Evolutionary conservation across 2,113 vertebrate genomes (phyloP).

Genomic region (Xiphias gladius): DNA sequence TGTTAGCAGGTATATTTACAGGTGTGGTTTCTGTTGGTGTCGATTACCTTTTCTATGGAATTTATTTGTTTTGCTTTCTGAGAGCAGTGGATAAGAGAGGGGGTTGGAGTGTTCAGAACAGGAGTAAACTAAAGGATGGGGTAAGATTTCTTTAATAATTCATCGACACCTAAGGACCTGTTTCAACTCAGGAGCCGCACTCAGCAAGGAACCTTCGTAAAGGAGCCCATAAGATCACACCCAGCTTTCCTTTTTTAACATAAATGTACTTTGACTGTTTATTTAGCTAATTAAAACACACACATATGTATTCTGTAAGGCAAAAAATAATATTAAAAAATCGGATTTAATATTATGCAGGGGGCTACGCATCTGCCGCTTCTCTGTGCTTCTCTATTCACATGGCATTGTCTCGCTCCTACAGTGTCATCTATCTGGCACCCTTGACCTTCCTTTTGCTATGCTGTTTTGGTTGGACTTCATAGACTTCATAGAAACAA

Average conservation of each 20-base stretch:
- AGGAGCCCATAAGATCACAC: not conserved
- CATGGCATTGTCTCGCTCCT: too few relatives aligned
- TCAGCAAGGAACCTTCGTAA: not conserved
- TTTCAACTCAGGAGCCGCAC: not conserved
- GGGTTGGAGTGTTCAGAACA: not conserved
- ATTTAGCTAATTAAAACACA: too few relatives aligned
- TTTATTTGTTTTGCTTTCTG: constrained; percentile 31
- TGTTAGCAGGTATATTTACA: constrained; percentile 52
- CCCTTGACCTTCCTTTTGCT: too few relatives aligned
- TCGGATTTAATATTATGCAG: too few relatives aligned
- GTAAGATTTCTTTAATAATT: constrained; percentile 1
- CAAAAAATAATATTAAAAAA: too few relatives aligned
- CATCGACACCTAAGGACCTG: not conserved
- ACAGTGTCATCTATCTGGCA: too few relatives aligned
- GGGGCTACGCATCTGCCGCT: too few relatives aligned
- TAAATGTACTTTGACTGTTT: not conserved
- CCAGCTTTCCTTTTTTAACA: not conserved
- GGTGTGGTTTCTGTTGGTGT: constrained; percentile 48
- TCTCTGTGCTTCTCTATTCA: too few relatives aligned
- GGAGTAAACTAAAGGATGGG: not conserved
- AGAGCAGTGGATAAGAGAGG: not conserved
- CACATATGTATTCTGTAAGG: too few relatives aligned
- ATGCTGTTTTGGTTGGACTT: too few relatives aligned
- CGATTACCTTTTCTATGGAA: constrained; percentile 17
- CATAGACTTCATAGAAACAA: too few relatives aligned